These are phyloP conservation scores for Stenotaenia linearis DNA, from an alignment of 2,888 invertebrate species.

Conservation along the genomic window DNA sequence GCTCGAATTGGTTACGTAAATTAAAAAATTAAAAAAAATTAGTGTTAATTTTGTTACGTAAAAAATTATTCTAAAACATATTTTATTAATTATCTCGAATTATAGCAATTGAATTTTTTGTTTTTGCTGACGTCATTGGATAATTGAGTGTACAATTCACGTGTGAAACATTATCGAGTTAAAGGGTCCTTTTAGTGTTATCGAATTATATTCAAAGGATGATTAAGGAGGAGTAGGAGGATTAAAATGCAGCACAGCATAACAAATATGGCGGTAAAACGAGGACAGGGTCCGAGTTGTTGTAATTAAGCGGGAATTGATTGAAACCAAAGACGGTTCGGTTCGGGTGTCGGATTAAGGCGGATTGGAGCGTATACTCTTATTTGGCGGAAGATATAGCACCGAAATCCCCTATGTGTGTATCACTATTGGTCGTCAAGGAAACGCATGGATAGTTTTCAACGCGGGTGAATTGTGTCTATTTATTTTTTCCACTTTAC, in stretches of 20 bases:
- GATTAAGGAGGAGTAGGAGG: neutral
- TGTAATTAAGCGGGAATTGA: slow-evolving; percentile 9
- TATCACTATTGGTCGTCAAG: neutral
- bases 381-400: neutral
- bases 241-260: neutral
- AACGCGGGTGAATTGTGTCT: neutral
- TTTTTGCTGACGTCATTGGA: neutral
- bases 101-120: neutral
- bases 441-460: neutral
- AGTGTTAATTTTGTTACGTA: neutral
- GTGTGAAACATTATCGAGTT: neutral
- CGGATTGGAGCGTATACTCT: neutral
- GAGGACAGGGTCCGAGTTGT: neutral
- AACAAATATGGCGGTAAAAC: neutral
- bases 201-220: neutral
- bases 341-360: neutral
- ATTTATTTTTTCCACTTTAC: neutral
- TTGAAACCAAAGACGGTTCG: neutral
- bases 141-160: neutral
- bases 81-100: neutral
- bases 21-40: neutral
- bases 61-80: neutral
- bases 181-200: neutral
- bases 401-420: neutral
- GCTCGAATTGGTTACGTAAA: neutral